A percentile compares a stretch with the other conserved stretches of the same genome.
These are phyloP conservation scores for Capromys pilorides DNA, from an alignment of 2,797 vertebrate genomes.

Conservation along the genomic window DNA sequence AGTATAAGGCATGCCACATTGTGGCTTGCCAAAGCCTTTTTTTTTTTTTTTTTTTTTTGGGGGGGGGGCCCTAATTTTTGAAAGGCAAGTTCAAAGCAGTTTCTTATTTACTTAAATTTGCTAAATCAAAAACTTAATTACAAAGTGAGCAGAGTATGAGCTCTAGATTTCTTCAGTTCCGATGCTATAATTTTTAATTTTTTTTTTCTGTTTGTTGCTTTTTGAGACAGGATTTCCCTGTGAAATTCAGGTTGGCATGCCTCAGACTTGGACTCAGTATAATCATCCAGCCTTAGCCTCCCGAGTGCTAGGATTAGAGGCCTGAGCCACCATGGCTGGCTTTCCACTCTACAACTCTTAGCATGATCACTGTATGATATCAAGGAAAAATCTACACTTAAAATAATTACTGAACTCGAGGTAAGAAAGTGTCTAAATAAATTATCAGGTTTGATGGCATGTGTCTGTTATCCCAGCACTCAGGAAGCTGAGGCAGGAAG, in stretches of 20 bases:
- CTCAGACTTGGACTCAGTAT: background rate
- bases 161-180: constrained; percentile 58
- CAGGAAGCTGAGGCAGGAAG: background rate
- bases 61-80: constrained; percentile 65
- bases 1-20: constrained; percentile 11
- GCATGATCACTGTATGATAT: constrained; percentile 37
- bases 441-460: background rate
- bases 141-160: constrained; percentile 3
- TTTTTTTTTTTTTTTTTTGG: background rate
- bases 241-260: background rate
- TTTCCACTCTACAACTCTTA: constrained; percentile 8
- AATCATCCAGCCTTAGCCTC: background rate
- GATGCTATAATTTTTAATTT: background rate
- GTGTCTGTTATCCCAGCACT: background rate
- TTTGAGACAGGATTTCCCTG: background rate
- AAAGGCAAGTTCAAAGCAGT: constrained; percentile 61
- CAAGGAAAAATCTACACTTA: constrained; percentile 38
- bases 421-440: constrained; percentile 6
- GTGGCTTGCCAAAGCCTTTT: constrained; percentile 48
- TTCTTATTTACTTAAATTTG: constrained; percentile 61
- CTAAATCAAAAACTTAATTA: constrained; percentile 64
- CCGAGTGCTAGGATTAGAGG: background rate
- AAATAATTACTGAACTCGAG: constrained; percentile 48
- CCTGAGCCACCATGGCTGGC: background rate
- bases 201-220: background rate